Evolutionary conservation across 1,140 invertebrate genomes (phyloP), one percentile per base, ranked within the genome.

Genomic region (Popillia japonica): DNA sequence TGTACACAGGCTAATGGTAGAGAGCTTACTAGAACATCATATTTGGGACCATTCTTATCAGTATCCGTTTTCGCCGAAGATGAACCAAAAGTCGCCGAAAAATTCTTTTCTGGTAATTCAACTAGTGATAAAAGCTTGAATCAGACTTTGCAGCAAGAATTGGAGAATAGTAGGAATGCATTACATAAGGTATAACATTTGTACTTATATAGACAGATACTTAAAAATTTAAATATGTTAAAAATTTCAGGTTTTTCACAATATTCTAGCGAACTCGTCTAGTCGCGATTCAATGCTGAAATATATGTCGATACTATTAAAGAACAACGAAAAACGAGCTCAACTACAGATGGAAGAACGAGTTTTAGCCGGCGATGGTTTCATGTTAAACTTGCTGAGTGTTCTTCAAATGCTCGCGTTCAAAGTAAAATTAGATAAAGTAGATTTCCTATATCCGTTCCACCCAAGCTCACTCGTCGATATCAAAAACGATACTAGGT

Each of bases 21-120:
- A n/a, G 96, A 98, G 86, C 88, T 98, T 27, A 92, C 94, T 0
- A 91, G 92, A 76, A 92, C 93, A 3, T 94, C 95, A 40, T 97
- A 93, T 81, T 89, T 99, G 0, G 96, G 96, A 23, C 95, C 96
- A 0, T 98, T 99, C 85, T 88, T 99, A 27, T 92, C 92, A 9
- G 90, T 98, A 0, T 98, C 96, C 0, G 90, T 98, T 0, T 98
- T 98, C 86, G 96, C 95, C 40, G 96, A 98, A 86, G 97, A 99
- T 86, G 95, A 97, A 85, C 92, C 94, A 0, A 92, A 93, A 81
- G 91, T 96, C 10, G 94, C 93, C 0, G 90, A 91, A 78, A 89
- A 92, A 83, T 91, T 92, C 80, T 90, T 93, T 84, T 89, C 87
- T 59, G 90, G 89, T 1, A 90, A 89, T 72, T 78, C 87, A 23